Evolutionary conservation across 2,113 vertebrate species (phyloP).

Genomic region (Malurus alboscapulatus): DNA sequence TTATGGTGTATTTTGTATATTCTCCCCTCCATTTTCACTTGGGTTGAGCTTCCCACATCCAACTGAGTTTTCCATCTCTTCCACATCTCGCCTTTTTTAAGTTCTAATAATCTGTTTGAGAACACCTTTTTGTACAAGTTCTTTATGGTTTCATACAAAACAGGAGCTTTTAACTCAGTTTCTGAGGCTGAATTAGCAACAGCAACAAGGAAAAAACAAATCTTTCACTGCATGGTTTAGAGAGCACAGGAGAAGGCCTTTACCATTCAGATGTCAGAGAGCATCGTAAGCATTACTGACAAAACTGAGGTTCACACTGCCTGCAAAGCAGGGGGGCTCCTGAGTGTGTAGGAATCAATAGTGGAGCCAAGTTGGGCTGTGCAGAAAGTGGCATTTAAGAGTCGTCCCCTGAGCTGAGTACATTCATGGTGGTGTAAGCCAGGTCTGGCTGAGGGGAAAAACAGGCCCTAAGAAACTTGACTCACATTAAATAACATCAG

Average conservation of each 20-base stretch:
- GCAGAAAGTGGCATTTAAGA: background rate
- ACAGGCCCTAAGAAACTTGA: background rate
- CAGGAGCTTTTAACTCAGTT: background rate
- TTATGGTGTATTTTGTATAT: rapidly evolving
- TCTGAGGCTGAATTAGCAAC: background rate
- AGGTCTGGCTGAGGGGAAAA: background rate
- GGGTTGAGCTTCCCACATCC: background rate
- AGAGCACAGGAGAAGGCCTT: background rate
- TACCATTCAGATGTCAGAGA: background rate
- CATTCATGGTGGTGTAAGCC: background rate
- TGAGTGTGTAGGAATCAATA: background rate
- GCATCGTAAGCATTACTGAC: background rate
- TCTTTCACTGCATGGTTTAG: background rate
- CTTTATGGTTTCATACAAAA: background rate
- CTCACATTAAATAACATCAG: background rate
- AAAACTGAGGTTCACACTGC: background rate
- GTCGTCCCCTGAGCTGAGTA: background rate
- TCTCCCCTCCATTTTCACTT: background rate
- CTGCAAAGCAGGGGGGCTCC: background rate
- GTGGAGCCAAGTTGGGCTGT: background rate
- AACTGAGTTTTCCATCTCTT: background rate
- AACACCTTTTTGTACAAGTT: background rate
- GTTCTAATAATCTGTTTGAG: background rate
- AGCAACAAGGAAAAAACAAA: background rate
- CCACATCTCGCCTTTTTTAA: background rate